phyloP scores from a whole-genome alignment of 1,140 invertebrate species.

The Micrasema longulum region DNA sequence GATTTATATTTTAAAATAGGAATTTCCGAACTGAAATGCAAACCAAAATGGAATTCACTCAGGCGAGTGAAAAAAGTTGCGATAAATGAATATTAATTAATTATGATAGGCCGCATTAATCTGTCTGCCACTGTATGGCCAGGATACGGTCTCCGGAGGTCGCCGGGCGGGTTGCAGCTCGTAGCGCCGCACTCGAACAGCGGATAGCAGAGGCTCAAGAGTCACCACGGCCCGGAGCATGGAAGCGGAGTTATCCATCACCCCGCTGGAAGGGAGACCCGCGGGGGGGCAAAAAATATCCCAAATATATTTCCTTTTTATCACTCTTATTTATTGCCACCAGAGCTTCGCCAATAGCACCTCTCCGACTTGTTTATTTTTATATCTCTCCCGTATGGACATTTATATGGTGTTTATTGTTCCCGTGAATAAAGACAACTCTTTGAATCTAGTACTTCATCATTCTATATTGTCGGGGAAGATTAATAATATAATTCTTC shows the following conservation, averaged over 20 bases:
- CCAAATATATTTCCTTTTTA: slow-evolving; percentile 46
- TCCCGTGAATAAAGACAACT: slow-evolving; percentile 37
- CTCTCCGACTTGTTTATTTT: slow-evolving; percentile 28
- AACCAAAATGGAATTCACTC: too few relatives aligned
- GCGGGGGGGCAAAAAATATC: slow-evolving; percentile 39
- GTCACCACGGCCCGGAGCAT: neutral
- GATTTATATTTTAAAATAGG: too few relatives aligned
- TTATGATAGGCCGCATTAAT: too few relatives aligned
- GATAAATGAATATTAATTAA: too few relatives aligned
- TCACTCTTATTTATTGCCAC: slow-evolving; percentile 47
- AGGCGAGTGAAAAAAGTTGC: too few relatives aligned
- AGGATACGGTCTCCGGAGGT: neutral
- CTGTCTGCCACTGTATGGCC: neutral
- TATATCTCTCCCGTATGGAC: slow-evolving; percentile 33
- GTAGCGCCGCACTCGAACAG: too few relatives aligned
- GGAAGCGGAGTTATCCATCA: slow-evolving; percentile 43
- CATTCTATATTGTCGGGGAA: slow-evolving; percentile 14
- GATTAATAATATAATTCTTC: slow-evolving; percentile 21
- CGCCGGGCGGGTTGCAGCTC: slow-evolving; percentile 3
- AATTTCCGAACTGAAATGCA: too few relatives aligned
- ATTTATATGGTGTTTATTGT: slow-evolving; percentile 41
- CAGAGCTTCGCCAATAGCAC: slow-evolving; percentile 32
- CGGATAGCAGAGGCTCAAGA: too few relatives aligned
- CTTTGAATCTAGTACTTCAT: slow-evolving; percentile 37
- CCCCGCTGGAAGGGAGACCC: slow-evolving; percentile 45